Evolutionary conservation across 2,797 vertebrate species (phyloP).

Genomic region (Arrhamphus sclerolepis): DNA sequence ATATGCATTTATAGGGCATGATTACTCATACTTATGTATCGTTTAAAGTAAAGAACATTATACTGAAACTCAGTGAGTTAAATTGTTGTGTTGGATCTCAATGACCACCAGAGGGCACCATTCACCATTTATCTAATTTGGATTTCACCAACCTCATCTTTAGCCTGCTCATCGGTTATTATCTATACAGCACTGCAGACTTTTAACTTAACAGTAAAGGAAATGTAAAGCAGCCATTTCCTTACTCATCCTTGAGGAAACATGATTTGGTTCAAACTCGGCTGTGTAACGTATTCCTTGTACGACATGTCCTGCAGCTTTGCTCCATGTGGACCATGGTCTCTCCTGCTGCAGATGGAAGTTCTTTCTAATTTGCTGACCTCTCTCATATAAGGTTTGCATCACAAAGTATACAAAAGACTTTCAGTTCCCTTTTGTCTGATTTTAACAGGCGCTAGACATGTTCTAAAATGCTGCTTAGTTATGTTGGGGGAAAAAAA

Average conservation of each 20-base stretch:
- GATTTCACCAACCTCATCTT: too few relatives aligned
- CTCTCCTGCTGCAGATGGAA: slow-evolving; percentile 14
- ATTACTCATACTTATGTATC: too few relatives aligned
- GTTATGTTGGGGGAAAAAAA: too few relatives aligned
- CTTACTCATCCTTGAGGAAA: too few relatives aligned
- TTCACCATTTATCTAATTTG: neutral
- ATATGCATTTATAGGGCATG: too few relatives aligned
- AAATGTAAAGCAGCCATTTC: neutral
- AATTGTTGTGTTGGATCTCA: neutral
- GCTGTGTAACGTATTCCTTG: neutral
- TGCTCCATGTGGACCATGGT: neutral
- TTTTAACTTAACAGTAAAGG: neutral
- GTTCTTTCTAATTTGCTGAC: slow-evolving; percentile 4
- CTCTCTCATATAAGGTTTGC: neutral
- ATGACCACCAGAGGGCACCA: slow-evolving; percentile 61
- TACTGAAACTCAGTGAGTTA: neutral
- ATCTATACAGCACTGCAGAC: neutral
- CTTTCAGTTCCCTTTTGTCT: too few relatives aligned
- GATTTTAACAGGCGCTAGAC: too few relatives aligned
- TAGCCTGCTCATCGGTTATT: neutral
- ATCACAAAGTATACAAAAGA: too few relatives aligned
- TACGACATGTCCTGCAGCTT: neutral
- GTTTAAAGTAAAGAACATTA: too few relatives aligned
- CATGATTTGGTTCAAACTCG: neutral
- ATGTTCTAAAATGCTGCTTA: too few relatives aligned